Base-by-base conservation (phyloP, 2,888 invertebrate species). In the Cataglyphis livida region DNA sequence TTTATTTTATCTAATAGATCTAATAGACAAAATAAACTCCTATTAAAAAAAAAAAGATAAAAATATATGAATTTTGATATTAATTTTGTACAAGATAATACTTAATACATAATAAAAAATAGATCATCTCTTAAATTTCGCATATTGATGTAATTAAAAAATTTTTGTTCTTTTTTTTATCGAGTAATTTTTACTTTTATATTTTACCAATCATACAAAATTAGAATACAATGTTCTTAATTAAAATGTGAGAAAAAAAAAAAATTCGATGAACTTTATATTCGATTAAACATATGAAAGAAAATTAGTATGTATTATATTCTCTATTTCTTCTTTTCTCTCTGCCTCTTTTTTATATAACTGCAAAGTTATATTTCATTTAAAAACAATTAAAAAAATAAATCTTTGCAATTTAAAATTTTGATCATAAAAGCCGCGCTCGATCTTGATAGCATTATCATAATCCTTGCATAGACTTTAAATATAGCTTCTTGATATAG, bases 31-130 rank as follows among this genome's bases (percentile, higher is more conserved):
- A 7, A 61, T 15, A n/a, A 51, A 51, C n/a, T 51, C 7, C 5
- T 18, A 4, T 61, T 61, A 32, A 35, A 28, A 28, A 28, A 28
- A 62, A 62, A 32, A 35, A 18, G 18, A 32, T 61, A n/a, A 61
- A 32, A 35, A 62, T 15, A 59, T 35, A 6, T 35, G 18, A 18
- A n/a, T 28, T 61, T 51, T 48, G 44, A 18, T 38, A 64, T 64
- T 65, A 65, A 65, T 65, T 65, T 25, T 65, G 25, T 44, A 15
- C 15, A 65, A 66, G 18, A 18, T 18, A 51, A 48, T 48, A 48
- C n/a, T 51, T 51, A n/a, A n/a, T n/a, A 51, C 7, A n/a, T n/a
- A n/a, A 48, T 48, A 48, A 48, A 18, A 41, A 48, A 48, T 48
- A 48, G 0, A 48, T 18, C 18, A 48, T 18, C 1, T 48, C 6